These are phyloP conservation scores for Matsumyia berberina DNA, from an alignment of 2,888 invertebrate genomes.

Conservation along the genomic window DNA sequence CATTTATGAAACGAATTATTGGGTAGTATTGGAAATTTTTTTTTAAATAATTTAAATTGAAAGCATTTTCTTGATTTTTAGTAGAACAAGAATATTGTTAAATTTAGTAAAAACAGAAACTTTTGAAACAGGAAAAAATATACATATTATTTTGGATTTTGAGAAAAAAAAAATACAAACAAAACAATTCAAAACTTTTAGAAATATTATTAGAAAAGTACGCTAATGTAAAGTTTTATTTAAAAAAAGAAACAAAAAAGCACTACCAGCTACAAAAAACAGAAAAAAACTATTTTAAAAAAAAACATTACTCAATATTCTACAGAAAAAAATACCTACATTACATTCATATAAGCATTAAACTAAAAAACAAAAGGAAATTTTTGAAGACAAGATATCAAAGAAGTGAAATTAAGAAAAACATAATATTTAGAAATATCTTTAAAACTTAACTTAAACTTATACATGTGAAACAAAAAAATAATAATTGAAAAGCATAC, in stretches of 20 bases:
- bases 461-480: conserved; percentile 66
- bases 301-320: conserved; percentile 57
- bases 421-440: conserved; percentile 58
- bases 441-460: conserved; percentile 46
- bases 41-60: conserved; percentile 29
- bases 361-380: conserved; percentile 42
- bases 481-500: conserved; percentile 53
- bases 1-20: conserved; percentile 71
- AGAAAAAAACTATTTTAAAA: conserved; percentile 25
- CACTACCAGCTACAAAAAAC: conserved; percentile 64
- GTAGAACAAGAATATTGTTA: conserved; percentile 10
- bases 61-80: conserved; percentile 18
- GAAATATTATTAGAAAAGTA: conserved; percentile 61
- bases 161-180: conserved; percentile 48
- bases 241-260: conserved; percentile 30
- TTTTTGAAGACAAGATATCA: conserved; percentile 54
- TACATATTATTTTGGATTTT: conserved; percentile 69
- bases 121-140: conserved; percentile 57
- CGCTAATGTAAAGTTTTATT: conserved; percentile 51
- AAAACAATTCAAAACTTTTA: conserved; percentile 35
- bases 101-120: conserved; percentile 29
- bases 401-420: conserved; percentile 64
- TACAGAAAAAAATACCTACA: conserved; percentile 64
- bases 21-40: conserved; percentile 54
- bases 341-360: conserved; percentile 67